phyloP scores from a whole-genome alignment of 2,888 invertebrate genomes.

The Polymixis lichenea region DNA sequence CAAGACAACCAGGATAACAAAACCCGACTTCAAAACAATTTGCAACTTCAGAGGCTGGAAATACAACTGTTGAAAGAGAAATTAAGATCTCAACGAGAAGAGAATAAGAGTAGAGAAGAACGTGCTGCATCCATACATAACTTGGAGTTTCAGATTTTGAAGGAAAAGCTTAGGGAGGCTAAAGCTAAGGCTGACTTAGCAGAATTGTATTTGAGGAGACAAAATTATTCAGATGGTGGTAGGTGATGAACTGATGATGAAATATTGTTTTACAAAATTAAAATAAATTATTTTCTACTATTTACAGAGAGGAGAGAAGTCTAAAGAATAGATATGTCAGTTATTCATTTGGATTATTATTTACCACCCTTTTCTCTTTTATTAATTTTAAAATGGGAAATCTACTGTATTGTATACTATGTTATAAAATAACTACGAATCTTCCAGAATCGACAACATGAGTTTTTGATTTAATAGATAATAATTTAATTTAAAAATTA shows the following conservation, averaged over 20 bases:
- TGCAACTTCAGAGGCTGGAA: constrained; percentile 31
- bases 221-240: constrained; percentile 29
- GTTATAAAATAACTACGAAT: no score
- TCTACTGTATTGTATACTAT: neutral
- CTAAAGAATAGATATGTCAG: no score
- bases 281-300: no score
- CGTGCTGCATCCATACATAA: constrained; percentile 10
- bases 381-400: neutral
- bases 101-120: constrained; percentile 20
- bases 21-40: neutral
- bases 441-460: neutral
- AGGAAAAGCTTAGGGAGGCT: constrained; percentile 46
- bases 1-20: neutral
- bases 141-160: constrained; percentile 35
- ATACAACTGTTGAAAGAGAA: constrained; percentile 40
- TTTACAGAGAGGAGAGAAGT: neutral
- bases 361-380: neutral
- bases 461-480: neutral
- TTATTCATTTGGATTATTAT: neutral
- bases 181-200: constrained; percentile 48
- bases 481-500: neutral
- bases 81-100: constrained; percentile 28
- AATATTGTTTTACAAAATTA: neutral
- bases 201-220: constrained; percentile 42
- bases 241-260: neutral